Evolutionary conservation across 2,888 invertebrate genomes (phyloP).

Genomic region (Elysia crispata): DNA sequence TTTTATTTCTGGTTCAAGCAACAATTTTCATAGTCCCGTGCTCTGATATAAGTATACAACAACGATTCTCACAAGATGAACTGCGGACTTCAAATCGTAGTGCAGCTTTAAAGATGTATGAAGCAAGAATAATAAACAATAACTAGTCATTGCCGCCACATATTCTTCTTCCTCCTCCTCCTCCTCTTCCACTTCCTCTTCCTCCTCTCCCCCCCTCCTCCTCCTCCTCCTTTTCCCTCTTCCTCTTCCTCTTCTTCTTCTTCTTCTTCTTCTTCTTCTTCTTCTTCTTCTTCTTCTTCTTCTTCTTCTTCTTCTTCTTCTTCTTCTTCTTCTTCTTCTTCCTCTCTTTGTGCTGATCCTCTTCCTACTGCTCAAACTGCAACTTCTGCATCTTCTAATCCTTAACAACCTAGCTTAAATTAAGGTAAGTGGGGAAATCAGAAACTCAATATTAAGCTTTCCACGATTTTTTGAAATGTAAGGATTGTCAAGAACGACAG

Average conservation of each 20-base stretch:
- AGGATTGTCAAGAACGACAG: too few relatives aligned
- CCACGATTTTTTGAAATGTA: too few relatives aligned
- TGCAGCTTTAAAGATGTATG: too few relatives aligned
- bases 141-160: background rate
- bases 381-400: background rate
- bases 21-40: too few relatives aligned
- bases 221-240: conserved; percentile 12
- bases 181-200: conserved; percentile 12
- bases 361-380: conserved; percentile 28
- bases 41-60: too few relatives aligned
- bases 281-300: conserved; percentile 32
- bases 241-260: conserved; percentile 15
- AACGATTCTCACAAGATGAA: too few relatives aligned
- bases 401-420: too few relatives aligned
- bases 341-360: conserved; percentile 2
- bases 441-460: too few relatives aligned
- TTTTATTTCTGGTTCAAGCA: too few relatives aligned
- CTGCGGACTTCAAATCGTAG: too few relatives aligned
- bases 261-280: background rate
- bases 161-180: conserved; percentile 3
- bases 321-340: conserved; percentile 36
- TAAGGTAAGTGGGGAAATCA: too few relatives aligned
- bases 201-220: background rate
- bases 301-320: conserved; percentile 30
- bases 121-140: too few relatives aligned